Percentiles rank a stretch among this genome's conserved stretches.
phyloP scores from a whole-genome alignment of 92 coral and sea anemone species.

The Parazoanthus darwini region DNA sequence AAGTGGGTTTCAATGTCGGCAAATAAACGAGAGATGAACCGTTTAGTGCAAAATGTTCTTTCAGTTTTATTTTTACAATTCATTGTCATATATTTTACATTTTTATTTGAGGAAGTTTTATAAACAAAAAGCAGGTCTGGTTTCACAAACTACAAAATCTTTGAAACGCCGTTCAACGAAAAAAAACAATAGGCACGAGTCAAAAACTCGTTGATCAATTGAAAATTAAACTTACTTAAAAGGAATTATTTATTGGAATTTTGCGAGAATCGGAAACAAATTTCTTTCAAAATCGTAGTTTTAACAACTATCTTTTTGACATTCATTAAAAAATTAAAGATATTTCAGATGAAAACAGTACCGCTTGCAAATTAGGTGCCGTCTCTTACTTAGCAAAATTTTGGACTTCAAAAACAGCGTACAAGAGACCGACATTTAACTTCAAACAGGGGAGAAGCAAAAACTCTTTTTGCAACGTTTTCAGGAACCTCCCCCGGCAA shows the following conservation, averaged over 20 bases:
- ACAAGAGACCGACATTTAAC: constrained; percentile 4
- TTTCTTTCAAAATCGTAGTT: constrained; percentile 5
- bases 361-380: constrained; percentile 6
- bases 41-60: too few species aligned
- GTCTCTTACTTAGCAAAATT: constrained; percentile 6
- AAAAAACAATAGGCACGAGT: not conserved
- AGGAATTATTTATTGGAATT: not conserved
- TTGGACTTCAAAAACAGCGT: constrained; percentile 8
- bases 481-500: constrained; percentile 11
- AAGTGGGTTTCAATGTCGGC: too few species aligned
- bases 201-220: constrained; percentile 6
- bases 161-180: constrained; percentile 8
- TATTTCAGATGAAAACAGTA: constrained; percentile 5
- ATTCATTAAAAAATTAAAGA: constrained; percentile 3
- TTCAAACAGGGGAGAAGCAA: constrained; percentile 8
- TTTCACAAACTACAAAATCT: constrained; percentile 5
- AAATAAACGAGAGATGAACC: too few species aligned
- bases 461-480: constrained; percentile 6
- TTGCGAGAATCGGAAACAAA: constrained; percentile 8
- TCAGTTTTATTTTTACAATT: too few species aligned
- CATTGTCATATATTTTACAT: too few species aligned
- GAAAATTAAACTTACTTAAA: not conserved
- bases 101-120: too few species aligned
- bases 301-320: constrained; percentile 5
- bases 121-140: constrained; percentile 1